Evolutionary conservation across 1,140 invertebrate genomes (phyloP).

Genomic region (Scaptomyza montana): DNA sequence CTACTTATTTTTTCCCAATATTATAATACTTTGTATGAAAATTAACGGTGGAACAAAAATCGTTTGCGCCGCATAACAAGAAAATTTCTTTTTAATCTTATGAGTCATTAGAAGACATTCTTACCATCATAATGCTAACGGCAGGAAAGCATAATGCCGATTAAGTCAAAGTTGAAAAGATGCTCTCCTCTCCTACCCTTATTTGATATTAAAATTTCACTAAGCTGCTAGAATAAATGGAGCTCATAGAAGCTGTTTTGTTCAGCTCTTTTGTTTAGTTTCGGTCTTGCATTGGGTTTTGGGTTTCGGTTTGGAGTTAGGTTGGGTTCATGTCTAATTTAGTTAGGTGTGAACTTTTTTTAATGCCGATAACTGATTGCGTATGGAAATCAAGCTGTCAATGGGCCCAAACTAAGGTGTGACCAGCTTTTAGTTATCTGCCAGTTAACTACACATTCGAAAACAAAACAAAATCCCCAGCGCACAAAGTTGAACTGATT

Average conservation of each 20-base stretch:
- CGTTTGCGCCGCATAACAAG: slow-evolving; percentile 69
- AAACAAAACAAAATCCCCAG: slow-evolving; percentile 3
- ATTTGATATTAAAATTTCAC: slow-evolving; percentile 44
- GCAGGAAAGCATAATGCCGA: slow-evolving; percentile 38
- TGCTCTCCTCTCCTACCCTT: slow-evolving; percentile 1
- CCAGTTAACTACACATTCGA: slow-evolving; percentile 24
- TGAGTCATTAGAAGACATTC: slow-evolving; percentile 80
- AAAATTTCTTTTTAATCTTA: slow-evolving; percentile 82
- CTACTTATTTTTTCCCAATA: slow-evolving; percentile 49
- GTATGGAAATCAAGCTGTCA: slow-evolving; percentile 71
- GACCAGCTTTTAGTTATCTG: slow-evolving; percentile 42
- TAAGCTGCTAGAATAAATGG: slow-evolving; percentile 65
- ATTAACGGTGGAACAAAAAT: slow-evolving; percentile 64
- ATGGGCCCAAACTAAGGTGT: slow-evolving; percentile 34
- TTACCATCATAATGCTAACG: slow-evolving; percentile 61
- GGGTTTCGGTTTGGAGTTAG: slow-evolving; percentile 8
- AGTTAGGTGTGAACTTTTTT: slow-evolving; percentile 66
- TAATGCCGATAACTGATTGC: slow-evolving; percentile 43
- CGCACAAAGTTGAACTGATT: slow-evolving; percentile 8
- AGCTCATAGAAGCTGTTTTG: slow-evolving; percentile 6
- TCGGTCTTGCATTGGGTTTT: slow-evolving; percentile 12
- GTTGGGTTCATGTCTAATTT: slow-evolving; percentile 40
- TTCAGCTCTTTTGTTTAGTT: slow-evolving; percentile 59
- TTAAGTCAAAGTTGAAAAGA: slow-evolving; percentile 5
- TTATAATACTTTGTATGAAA: slow-evolving; percentile 74